Evolutionary conservation across 2,888 invertebrate species (phyloP), one percentile per base, ranked within the genome.

Genomic region (Sesia apiformis): DNA sequence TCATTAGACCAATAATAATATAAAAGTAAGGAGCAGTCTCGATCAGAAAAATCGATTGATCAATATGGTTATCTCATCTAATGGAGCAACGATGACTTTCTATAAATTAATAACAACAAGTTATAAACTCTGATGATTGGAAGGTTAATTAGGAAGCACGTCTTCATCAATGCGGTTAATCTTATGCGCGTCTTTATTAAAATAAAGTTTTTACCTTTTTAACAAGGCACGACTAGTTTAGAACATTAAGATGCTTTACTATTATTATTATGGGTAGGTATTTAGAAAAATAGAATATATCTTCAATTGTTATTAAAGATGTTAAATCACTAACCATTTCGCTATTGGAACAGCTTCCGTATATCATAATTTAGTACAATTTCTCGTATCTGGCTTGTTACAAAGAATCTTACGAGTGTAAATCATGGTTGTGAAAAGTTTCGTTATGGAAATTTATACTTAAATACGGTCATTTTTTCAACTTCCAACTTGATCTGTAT

Each of bases 101-200:
- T 85, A 88, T 85, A 89, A 84, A 87, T 88, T 86, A 85, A 87
- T 88, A 89, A 88, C 82, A 84, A 86, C 83, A 78, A 77, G 70
- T 74, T 62, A 61, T 70, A 75, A 75, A 73, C 72, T 66, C 70
- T 74, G 74, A 78, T 76, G 85, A 87, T 84, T 84, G 83, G 79
- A 60, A 67, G 66, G 70, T 81, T 87, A 88, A 88, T 88, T 83
- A 87, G 77, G 82, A 78, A 78, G 74, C 77, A 73, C 54, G 53
- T 78, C 85, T 86, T 84, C 79, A 84, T 87, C 78, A 75, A 66
- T 67, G 69, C 67, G 61, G 65, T 70, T 63, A 66, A 67, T 67
- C 70, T 69, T 69, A 76, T 69, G 70, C 70, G 63, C 69, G 73
- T 76, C 77, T 78, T 79, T 76, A 75, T 77, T 70, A 62, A 66